Evolutionary conservation across 2,888 invertebrate genomes (phyloP).

Genomic region (Girardia tigrina): DNA sequence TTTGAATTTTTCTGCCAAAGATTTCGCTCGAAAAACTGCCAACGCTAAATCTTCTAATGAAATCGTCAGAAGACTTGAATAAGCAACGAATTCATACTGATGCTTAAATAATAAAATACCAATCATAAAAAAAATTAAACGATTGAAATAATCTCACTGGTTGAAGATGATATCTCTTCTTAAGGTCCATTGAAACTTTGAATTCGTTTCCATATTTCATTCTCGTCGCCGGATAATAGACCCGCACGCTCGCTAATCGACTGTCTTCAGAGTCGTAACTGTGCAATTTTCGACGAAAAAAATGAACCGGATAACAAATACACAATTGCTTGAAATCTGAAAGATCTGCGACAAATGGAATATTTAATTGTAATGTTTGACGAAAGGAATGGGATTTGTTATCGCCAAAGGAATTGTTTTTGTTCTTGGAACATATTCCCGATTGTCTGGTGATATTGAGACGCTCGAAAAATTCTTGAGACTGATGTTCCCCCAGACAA

Average conservation of each 20-base stretch:
- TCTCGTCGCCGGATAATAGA: constrained; percentile 1
- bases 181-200: neutral
- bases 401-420: constrained; percentile 18
- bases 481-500: constrained; percentile 13
- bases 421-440: neutral
- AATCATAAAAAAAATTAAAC: neutral
- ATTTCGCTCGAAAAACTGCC: neutral
- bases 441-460: neutral
- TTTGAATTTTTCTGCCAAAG: constrained; percentile 17
- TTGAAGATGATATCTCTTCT: constrained; percentile 16
- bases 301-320: constrained; percentile 10
- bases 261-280: neutral
- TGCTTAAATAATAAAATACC: neutral
- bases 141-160: constrained; percentile 4
- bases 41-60: constrained; percentile 9
- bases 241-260: neutral
- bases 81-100: constrained; percentile 16
- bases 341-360: neutral
- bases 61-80: neutral
- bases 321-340: constrained; percentile 7
- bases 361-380: neutral
- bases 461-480: constrained; percentile 11
- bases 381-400: constrained; percentile 10
- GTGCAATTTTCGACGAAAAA: neutral
- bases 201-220: constrained; percentile 13